phyloP scores from a whole-genome alignment of 2,888 invertebrate genomes.

The Galeopsomyia nigrocyanea region DNA sequence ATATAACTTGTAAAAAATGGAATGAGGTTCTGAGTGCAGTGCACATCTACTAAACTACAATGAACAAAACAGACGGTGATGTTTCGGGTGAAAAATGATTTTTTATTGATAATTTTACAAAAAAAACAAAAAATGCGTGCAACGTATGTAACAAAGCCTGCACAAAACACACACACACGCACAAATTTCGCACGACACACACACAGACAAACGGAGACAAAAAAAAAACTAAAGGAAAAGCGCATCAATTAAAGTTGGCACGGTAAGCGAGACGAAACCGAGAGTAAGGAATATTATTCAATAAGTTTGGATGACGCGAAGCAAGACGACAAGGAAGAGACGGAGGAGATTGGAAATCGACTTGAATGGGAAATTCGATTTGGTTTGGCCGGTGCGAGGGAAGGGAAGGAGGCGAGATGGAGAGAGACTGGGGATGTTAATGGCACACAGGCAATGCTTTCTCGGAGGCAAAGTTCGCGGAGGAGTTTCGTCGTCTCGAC shows the following conservation, averaged over 20 bases:
- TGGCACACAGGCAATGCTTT: slow-evolving; percentile 14
- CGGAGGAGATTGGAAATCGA: slow-evolving; percentile 44
- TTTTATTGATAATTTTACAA: slow-evolving; percentile 36
- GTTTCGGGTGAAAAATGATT: slow-evolving; percentile 17
- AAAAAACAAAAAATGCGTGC: slow-evolving; percentile 1
- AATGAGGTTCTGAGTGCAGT: too few relatives aligned
- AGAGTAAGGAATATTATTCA: slow-evolving; percentile 38
- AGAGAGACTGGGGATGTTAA: slow-evolving; percentile 31
- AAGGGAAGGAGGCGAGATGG: slow-evolving; percentile 19
- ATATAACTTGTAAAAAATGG: not conserved
- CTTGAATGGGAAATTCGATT: slow-evolving; percentile 46
- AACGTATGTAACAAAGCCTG: not conserved
- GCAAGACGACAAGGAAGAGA: slow-evolving; percentile 12
- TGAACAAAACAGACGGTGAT: slow-evolving; percentile 14
- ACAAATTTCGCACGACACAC: not conserved
- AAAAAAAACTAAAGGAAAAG: slow-evolving; percentile 12
- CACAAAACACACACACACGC: not conserved
- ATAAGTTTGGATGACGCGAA: slow-evolving; percentile 32
- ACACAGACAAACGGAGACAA: not conserved
- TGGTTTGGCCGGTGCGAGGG: slow-evolving; percentile 36
- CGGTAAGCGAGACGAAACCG: slow-evolving; percentile 9
- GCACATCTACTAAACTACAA: slow-evolving; percentile 9
- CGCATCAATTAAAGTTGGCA: slow-evolving; percentile 37
- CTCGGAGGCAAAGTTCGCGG: slow-evolving; percentile 22
- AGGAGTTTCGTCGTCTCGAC: slow-evolving; percentile 9